Evolutionary conservation across 2,113 vertebrate genomes (phyloP), one percentile per base, ranked within the genome.

Genomic region (Anoura caudifer): DNA sequence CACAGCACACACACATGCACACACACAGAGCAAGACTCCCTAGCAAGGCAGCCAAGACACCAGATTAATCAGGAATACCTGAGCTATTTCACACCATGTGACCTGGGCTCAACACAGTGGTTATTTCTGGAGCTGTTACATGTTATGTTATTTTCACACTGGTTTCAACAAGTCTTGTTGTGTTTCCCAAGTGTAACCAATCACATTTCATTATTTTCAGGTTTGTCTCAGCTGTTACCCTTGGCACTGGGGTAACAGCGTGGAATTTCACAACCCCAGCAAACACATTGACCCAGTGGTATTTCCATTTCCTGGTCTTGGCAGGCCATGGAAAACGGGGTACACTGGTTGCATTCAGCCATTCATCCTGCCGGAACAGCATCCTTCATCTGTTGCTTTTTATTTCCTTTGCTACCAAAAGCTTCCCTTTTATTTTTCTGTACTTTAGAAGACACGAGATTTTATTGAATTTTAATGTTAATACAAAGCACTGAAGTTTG

Each of bases 191-290:
- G 95, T 77, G 47, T 90, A 94, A 94, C 95, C 83, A 90, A 94
- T 96, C 95, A 94, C 94, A 77, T 93, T 87, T 54, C 90, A 89
- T 95, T 97, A 94, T 97, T 96, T 97, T 77, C 77, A 61, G 65
- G 80, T 96, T 95, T 92, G 90, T 96, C 76, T 97, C 38, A 72
- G 92, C 88, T 67, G 59, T 69, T 82, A 81, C 54, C 65, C 41
- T 47, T 63, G 50, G 63, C 92, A 81, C 50, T 20, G 56, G 65
- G 38, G 31, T 87, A 85, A 89, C 72, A 20, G 2, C 15, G 38
- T 33, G 76, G 54, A 83, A 85, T 92, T 92, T 88, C 95, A 59
- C 69, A 65, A 73, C 59, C 75, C 19, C 38, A 38, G 54, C 43
- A 65, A 77, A 82, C 41, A 67, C 2, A 0, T 38, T 36, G 17